Conservation (phyloP, 2,113 vertebrate genomes). For the Archilochus colubris region DNA sequence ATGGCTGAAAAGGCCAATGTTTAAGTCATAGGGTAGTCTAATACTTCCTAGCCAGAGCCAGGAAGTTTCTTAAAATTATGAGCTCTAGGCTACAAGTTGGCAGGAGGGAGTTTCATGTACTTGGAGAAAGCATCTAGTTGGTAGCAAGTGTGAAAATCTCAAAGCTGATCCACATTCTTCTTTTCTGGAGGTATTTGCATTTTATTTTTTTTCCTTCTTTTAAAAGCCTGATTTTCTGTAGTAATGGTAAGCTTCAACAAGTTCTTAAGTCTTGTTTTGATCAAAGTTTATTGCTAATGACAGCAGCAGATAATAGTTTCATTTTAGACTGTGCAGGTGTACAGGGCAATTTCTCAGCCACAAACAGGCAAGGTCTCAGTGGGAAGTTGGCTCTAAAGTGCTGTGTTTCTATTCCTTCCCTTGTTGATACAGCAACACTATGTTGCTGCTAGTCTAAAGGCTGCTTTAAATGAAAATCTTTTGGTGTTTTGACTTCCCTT, state of each 20-base stretch:
- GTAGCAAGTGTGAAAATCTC: background rate
- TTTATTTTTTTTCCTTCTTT: background rate
- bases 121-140: background rate
- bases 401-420: background rate
- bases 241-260: background rate
- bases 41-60: background rate
- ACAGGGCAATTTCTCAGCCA: background rate
- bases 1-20: background rate
- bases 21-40: background rate
- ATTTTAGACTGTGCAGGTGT: background rate
- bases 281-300: constrained; percentile 32
- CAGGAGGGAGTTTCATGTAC: background rate
- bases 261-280: constrained; percentile 5
- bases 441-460: background rate
- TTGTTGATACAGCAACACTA: background rate
- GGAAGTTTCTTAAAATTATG: background rate
- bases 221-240: background rate
- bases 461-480: background rate
- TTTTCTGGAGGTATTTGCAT: background rate
- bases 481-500: background rate
- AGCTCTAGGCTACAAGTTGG: background rate
- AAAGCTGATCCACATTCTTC: background rate
- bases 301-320: background rate
- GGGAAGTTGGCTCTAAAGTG: background rate
- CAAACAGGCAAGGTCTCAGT: background rate